Conservation (phyloP, 30 jellyfish, hydroid and myxozoan species). For the Pseudorhiza aurosa region DNA sequence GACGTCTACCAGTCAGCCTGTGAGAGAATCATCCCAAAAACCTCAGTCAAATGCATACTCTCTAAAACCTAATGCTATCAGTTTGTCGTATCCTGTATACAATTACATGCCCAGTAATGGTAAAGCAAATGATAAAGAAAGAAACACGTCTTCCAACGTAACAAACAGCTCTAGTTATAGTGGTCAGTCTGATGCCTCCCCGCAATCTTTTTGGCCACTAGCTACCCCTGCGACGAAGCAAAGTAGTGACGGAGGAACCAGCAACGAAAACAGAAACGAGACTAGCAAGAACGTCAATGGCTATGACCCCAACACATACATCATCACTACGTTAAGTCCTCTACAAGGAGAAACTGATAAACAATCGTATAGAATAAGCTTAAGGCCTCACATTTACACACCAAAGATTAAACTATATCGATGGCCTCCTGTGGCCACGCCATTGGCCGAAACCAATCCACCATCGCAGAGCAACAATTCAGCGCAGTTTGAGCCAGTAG, state of each 20-base stretch:
- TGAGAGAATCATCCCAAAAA: no score
- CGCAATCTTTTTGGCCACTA: background rate
- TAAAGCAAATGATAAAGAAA: background rate
- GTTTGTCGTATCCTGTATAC: background rate
- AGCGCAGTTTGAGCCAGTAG: slow-evolving; percentile 15
- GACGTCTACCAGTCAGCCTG: no score
- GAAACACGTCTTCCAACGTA: background rate
- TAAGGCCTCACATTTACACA: slow-evolving; percentile 50
- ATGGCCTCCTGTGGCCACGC: slow-evolving; percentile 66
- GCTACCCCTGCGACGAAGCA: background rate
- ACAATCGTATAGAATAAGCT: background rate
- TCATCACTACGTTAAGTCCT: background rate
- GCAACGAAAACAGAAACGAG: background rate
- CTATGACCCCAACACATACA: background rate
- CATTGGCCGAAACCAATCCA: background rate
- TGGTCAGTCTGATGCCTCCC: background rate
- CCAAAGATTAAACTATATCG: slow-evolving; percentile 36
- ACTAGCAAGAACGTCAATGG: background rate
- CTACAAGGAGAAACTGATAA: background rate
- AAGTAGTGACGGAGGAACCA: background rate
- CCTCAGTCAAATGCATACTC: background rate
- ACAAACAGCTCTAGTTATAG: background rate
- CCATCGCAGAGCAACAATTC: slow-evolving; percentile 3
- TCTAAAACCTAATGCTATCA: background rate
- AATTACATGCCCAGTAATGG: background rate